Conservation (phyloP, 2,797 vertebrate genomes). For the Sarcophilus harrisii region DNA sequence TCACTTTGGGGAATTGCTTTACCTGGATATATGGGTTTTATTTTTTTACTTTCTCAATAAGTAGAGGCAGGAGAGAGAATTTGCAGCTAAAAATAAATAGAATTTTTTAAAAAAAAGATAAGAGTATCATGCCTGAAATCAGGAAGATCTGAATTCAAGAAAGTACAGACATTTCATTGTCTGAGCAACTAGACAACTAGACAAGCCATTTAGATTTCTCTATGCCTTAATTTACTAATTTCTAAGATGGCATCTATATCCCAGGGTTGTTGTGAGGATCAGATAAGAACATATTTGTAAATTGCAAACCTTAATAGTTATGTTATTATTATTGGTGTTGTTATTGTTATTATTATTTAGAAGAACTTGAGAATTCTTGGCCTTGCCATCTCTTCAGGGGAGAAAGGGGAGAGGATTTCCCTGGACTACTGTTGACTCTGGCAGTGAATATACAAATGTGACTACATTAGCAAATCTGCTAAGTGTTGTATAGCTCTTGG, state of each 20-base stretch:
- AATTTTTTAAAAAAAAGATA: neutral
- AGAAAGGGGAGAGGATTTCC: neutral
- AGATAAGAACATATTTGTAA: neutral
- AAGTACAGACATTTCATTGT: neutral
- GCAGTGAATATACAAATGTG: constrained; percentile 7
- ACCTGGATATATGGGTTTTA: neutral
- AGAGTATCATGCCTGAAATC: neutral
- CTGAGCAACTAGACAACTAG: neutral
- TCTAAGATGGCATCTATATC: neutral
- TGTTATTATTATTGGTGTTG: neutral
- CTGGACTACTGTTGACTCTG: neutral
- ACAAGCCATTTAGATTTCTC: neutral
- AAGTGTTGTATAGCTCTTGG: neutral
- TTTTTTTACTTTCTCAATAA: neutral
- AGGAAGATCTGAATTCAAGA: neutral
- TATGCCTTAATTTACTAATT: neutral
- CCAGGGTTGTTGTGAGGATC: neutral
- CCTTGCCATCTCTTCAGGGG: neutral
- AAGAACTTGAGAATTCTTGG: neutral
- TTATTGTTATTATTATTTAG: neutral
- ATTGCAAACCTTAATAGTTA: neutral
- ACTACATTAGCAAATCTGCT: constrained; percentile 46
- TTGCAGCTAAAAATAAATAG: neutral
- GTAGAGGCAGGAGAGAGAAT: neutral
- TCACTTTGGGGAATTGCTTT: neutral